Conservation (phyloP, 2,797 vertebrate species). For the Phrynocephalus forsythii region DNA sequence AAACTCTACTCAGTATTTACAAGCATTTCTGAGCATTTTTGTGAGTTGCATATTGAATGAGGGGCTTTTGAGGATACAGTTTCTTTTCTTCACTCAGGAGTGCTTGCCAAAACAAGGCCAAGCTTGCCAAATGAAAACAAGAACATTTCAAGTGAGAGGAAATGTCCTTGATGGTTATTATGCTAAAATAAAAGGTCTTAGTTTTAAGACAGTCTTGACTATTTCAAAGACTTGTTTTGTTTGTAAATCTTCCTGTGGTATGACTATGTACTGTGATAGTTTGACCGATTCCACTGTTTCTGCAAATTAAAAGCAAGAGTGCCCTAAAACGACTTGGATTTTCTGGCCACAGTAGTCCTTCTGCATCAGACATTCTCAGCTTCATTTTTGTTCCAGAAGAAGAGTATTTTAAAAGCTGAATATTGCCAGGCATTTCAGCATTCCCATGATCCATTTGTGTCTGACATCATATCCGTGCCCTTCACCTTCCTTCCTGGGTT, state of each 20-base stretch:
- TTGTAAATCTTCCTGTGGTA: background rate
- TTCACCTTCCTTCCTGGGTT: background rate
- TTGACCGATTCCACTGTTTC: background rate
- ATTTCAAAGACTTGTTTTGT: background rate
- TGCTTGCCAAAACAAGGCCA: constrained; percentile 27
- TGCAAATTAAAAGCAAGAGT: background rate
- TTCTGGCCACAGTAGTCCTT: background rate
- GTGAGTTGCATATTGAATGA: constrained; percentile 27
- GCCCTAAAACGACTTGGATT: background rate
- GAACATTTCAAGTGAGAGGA: constrained; percentile 15
- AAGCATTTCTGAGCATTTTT: constrained; percentile 22
- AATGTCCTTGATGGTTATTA: constrained; percentile 20
- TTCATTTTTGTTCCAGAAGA: background rate
- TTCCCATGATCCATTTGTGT: background rate
- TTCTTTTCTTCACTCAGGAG: constrained; percentile 28
- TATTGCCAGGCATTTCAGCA: background rate
- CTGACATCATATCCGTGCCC: background rate
- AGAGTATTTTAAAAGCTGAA: background rate
- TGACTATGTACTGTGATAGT: background rate
- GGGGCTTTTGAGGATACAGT: constrained; percentile 32
- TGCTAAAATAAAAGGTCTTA: background rate
- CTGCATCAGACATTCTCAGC: background rate
- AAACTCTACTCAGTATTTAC: background rate
- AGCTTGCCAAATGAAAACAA: constrained; percentile 33
- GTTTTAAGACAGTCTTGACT: background rate